phyloP scores from a whole-genome alignment of 2,888 invertebrate genomes.

The Diadegma fenestrale region DNA sequence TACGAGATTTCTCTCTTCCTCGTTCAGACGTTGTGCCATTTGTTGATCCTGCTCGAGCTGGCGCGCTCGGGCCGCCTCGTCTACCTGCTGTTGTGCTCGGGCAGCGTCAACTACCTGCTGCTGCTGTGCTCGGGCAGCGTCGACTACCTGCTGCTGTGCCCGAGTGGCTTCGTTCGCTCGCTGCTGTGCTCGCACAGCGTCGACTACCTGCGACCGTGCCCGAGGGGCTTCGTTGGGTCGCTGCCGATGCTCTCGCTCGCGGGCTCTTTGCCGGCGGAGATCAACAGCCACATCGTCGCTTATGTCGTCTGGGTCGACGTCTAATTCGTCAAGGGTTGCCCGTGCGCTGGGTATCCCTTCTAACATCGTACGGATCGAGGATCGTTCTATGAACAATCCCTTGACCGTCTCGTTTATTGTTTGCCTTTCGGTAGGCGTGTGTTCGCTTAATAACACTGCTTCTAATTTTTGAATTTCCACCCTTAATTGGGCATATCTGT shows the following conservation, averaged over 20 bases:
- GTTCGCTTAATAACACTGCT: background rate
- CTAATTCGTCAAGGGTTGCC: background rate
- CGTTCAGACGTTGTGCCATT: background rate
- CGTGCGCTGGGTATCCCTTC: background rate
- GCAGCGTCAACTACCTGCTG: too few relatives aligned
- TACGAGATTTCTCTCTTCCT: background rate
- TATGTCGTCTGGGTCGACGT: constrained; percentile 26
- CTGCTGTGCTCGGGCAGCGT: background rate
- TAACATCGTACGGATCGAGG: background rate
- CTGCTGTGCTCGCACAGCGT: background rate
- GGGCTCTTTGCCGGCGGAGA: background rate
- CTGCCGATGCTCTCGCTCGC: background rate
- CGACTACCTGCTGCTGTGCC: background rate
- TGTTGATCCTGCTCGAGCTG: constrained; percentile 27
- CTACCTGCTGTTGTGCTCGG: background rate
- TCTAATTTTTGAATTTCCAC: constrained; percentile 1
- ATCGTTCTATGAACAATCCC: constrained; percentile 13
- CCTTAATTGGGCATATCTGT: background rate
- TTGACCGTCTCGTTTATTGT: background rate
- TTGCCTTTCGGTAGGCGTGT: background rate
- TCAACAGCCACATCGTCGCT: constrained; percentile 30
- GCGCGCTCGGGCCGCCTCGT: background rate
- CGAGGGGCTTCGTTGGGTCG: background rate
- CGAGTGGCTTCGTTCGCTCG: background rate
- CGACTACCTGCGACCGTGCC: background rate